Conservation (phyloP, 2,888 invertebrate genomes). For the Acronicta aceris region DNA sequence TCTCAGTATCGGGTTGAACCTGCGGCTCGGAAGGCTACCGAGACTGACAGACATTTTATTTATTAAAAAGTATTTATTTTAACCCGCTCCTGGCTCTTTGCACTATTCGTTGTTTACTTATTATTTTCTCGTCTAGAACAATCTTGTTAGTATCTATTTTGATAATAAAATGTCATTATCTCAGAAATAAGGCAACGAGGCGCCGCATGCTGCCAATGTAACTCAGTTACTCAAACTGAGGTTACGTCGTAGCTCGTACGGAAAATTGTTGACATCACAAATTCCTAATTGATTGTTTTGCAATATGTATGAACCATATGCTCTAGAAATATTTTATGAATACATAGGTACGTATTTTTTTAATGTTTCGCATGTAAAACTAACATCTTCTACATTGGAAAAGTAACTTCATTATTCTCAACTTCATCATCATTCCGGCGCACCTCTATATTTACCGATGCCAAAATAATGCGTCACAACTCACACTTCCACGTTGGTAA, state of each 20-base stretch:
- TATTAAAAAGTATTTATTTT: not conserved
- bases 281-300: no score
- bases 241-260: not conserved
- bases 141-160: conserved; percentile 12
- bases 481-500: conserved; percentile 62
- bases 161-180: conserved; percentile 15
- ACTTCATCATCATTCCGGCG: conserved; percentile 38
- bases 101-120: not conserved
- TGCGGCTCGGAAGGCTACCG: no score
- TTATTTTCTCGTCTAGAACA: not conserved
- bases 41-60: not conserved
- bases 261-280: conserved; percentile 2
- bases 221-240: conserved; percentile 16
- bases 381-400: conserved; percentile 8
- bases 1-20: no score
- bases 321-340: not conserved
- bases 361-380: no score
- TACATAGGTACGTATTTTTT: no score
- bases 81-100: not conserved
- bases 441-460: conserved; percentile 44
- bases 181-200: conserved; percentile 9
- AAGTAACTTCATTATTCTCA: conserved; percentile 26
- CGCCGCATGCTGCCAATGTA: not conserved
- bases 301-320: not conserved
- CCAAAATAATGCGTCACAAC: conserved; percentile 52